Percentiles rank a stretch among this genome's conserved stretches.
These are phyloP conservation scores for Falco rusticolus DNA, from an alignment of 2,797 vertebrate genomes.

Conservation along the genomic window DNA sequence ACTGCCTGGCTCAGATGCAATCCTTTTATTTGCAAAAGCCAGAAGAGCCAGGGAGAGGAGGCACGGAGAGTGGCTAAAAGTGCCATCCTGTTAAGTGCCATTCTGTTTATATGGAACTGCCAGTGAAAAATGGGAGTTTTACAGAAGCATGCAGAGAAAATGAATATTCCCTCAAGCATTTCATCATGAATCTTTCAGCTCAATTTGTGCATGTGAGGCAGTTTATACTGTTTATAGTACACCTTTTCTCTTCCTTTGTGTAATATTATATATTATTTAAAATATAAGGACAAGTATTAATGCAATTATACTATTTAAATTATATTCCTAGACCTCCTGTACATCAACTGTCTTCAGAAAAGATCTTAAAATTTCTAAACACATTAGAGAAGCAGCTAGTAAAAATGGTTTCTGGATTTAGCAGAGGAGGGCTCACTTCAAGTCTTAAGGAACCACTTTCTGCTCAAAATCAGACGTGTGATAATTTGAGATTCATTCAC, in stretches of 20 bases:
- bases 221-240: neutral
- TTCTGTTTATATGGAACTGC: neutral
- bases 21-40: neutral
- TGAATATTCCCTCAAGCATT: conserved; percentile 3
- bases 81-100: neutral
- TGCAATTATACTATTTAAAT: neutral
- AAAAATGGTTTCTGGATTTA: neutral
- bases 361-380: neutral
- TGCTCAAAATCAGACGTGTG: neutral
- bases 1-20: neutral
- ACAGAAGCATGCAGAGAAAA: conserved; percentile 30
- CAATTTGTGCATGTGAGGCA: neutral
- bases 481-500: neutral
- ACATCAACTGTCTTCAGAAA: neutral
- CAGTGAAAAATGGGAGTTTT: conserved; percentile 10
- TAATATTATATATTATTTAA: neutral
- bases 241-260: neutral
- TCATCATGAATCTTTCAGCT: conserved; percentile 3
- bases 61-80: neutral
- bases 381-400: neutral
- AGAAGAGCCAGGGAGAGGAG: neutral
- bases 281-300: neutral
- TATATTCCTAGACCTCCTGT: neutral
- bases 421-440: neutral
- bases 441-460: neutral